These are phyloP conservation scores for Arrhamphus sclerolepis DNA, from an alignment of 2,797 vertebrate genomes.

Conservation along the genomic window DNA sequence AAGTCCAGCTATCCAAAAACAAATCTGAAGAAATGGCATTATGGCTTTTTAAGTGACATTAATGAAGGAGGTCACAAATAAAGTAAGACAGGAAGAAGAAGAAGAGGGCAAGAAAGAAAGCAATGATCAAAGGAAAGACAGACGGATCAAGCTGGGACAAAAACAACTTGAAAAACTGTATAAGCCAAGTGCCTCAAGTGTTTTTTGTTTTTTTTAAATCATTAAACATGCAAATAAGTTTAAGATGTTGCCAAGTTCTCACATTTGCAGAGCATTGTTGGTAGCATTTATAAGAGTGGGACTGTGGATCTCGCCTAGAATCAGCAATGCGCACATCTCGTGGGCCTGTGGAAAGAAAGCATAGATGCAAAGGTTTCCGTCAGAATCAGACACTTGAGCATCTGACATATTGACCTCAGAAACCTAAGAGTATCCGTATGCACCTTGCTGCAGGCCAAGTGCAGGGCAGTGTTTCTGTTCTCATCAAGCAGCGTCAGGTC, in stretches of 20 bases:
- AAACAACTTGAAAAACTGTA: too few species aligned
- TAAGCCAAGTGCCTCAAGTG: too few species aligned
- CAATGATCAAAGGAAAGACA: too few species aligned
- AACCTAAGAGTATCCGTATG: not conserved
- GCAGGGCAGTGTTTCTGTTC: conserved; percentile 98
- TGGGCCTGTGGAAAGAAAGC: conserved; percentile 83
- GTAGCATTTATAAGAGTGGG: conserved; percentile 96
- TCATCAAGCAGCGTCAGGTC: conserved; percentile 93
- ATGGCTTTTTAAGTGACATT: too few species aligned
- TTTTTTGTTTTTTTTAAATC: not conserved
- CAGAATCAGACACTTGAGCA: not conserved
- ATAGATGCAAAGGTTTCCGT: not conserved
- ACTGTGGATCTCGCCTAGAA: conserved; percentile 96
- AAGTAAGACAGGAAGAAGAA: too few species aligned
- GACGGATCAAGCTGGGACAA: too few species aligned
- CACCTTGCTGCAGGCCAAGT: conserved; percentile 98
- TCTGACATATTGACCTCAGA: not conserved
- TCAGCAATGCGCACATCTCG: conserved; percentile 98
- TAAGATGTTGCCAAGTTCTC: conserved; percentile 66
- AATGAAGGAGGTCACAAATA: too few species aligned
- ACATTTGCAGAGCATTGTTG: conserved; percentile 97
- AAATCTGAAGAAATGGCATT: too few species aligned
- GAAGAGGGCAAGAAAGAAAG: too few species aligned
- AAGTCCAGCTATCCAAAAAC: too few species aligned
- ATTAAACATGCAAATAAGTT: not conserved